These are phyloP conservation scores for Glomeris marginata DNA, from an alignment of 2,888 invertebrate species.

Conservation along the genomic window DNA sequence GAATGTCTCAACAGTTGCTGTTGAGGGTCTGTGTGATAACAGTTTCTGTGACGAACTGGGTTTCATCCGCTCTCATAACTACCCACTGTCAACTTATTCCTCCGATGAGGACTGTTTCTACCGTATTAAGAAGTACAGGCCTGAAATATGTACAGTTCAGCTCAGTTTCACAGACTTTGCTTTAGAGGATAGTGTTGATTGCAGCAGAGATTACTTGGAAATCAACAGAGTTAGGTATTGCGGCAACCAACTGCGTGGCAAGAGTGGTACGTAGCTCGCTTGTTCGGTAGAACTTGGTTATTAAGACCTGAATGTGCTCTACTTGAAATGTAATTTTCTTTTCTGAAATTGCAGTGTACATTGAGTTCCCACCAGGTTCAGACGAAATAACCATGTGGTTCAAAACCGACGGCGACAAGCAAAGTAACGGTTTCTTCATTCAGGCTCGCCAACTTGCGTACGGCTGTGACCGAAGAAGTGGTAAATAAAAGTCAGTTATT, in stretches of 20 bases:
- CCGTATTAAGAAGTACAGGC: constrained; percentile 12
- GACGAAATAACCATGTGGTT: constrained; percentile 18
- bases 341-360: constrained; percentile 6
- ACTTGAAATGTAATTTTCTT: not conserved
- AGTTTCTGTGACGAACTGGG: constrained; percentile 7
- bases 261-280: constrained; percentile 3
- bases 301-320: too few species aligned
- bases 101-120: constrained; percentile 18
- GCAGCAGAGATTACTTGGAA: constrained; percentile 19
- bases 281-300: too few species aligned
- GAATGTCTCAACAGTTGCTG: not conserved
- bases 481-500: too few species aligned
- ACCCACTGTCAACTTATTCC: constrained; percentile 17
- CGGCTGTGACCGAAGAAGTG: constrained; percentile 1
- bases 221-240: constrained; percentile 20
- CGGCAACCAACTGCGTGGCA: constrained; percentile 14
- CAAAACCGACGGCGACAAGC: constrained; percentile 18
- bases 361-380: constrained; percentile 16
- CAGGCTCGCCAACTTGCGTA: constrained; percentile 18
- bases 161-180: constrained; percentile 18
- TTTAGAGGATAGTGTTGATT: constrained; percentile 18
- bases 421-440: constrained; percentile 19
- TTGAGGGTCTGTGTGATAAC: constrained; percentile 4
- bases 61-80: constrained; percentile 13
- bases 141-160: constrained; percentile 18